Evolutionary conservation across 2,888 invertebrate species (phyloP).

Genomic region (Leptopilina myrica): DNA sequence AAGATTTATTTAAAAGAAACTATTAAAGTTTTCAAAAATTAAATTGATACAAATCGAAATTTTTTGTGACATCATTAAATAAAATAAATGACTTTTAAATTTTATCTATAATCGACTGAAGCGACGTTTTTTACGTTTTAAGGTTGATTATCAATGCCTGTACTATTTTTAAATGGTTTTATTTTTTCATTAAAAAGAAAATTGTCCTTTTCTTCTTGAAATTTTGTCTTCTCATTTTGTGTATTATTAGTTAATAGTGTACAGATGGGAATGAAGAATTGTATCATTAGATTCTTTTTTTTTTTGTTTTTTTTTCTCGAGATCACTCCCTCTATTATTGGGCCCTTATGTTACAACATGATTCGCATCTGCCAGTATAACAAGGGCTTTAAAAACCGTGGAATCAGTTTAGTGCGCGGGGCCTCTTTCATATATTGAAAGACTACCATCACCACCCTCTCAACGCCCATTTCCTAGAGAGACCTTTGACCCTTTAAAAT

Average conservation of each 20-base stretch:
- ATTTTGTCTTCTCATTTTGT: no score
- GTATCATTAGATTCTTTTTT: not conserved
- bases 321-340: constrained; percentile 2
- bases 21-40: no score
- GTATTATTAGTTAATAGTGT: not conserved
- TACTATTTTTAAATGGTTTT: not conserved
- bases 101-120: no score
- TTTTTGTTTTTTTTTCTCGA: not conserved
- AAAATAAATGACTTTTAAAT: no score
- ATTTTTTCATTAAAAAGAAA: not conserved
- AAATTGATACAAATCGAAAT: no score
- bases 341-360: constrained; percentile 27
- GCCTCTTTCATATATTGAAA: constrained; percentile 46
- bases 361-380: constrained; percentile 48
- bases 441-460: constrained; percentile 57
- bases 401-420: constrained; percentile 47
- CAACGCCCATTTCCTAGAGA: constrained; percentile 71
- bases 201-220: no score
- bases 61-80: no score
- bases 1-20: no score
- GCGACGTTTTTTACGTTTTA: no score
- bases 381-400: constrained; percentile 48
- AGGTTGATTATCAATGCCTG: no score
- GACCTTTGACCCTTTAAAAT: constrained; percentile 66
- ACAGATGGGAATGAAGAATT: constrained; percentile 7